These are phyloP conservation scores for Prunella fulvescens DNA, from an alignment of 2,113 vertebrate genomes.

Conservation along the genomic window DNA sequence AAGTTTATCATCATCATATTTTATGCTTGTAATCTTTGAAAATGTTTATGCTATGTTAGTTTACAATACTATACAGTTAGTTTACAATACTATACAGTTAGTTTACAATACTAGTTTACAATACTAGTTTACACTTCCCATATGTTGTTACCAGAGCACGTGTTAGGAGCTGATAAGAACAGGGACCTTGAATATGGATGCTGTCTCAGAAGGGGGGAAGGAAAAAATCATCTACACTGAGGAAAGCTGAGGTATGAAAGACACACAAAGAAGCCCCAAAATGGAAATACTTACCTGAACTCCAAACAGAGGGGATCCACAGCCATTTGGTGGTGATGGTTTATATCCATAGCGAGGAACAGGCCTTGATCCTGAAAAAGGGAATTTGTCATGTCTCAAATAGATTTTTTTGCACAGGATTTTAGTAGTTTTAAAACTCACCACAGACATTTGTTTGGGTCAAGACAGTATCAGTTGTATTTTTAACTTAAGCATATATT, in stretches of 20 bases:
- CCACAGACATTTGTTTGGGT: neutral
- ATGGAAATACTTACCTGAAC: constrained; percentile 78
- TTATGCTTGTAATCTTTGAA: neutral
- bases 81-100: neutral
- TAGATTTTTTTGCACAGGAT: neutral
- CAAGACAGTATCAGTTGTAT: neutral
- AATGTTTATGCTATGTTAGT: neutral
- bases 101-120: neutral
- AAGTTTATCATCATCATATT: neutral
- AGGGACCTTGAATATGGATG: neutral
- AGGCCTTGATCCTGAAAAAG: constrained; percentile 84
- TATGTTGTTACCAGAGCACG: neutral
- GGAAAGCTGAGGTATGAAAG: neutral
- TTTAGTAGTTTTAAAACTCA: neutral
- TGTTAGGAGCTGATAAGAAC: neutral
- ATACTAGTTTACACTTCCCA: neutral
- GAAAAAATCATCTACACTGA: accelerated
- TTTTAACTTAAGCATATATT: neutral
- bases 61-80: neutral
- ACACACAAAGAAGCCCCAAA: neutral
- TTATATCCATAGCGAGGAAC: constrained; percentile 83
- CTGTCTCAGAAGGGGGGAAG: neutral
- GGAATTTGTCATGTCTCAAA: neutral
- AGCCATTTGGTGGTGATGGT: constrained; percentile 92
- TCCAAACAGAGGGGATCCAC: constrained; percentile 94